These are phyloP conservation scores for Arizona elegans DNA, from an alignment of 2,113 vertebrate species.

Conservation along the genomic window DNA sequence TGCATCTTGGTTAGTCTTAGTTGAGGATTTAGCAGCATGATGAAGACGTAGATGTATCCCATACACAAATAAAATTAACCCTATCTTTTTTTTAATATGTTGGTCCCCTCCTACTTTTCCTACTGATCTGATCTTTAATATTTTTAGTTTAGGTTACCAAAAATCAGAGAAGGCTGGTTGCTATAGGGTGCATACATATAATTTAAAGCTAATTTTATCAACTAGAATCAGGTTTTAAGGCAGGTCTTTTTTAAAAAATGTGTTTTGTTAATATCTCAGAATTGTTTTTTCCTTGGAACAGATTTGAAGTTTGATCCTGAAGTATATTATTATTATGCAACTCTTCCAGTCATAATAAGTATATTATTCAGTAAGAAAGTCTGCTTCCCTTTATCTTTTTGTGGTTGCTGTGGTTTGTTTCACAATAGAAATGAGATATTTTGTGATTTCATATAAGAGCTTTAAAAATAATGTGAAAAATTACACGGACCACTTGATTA, in stretches of 20 bases:
- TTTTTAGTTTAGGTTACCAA: too few species aligned
- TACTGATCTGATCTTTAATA: too few species aligned
- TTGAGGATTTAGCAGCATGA: background rate
- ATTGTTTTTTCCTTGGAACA: constrained; percentile 65
- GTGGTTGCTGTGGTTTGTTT: background rate
- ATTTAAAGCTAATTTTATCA: background rate
- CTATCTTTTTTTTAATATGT: too few species aligned
- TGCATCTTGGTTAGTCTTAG: background rate
- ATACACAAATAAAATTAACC: too few species aligned
- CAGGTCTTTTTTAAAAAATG: background rate
- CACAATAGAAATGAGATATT: background rate
- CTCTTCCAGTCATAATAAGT: constrained; percentile 18
- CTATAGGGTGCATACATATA: too few species aligned
- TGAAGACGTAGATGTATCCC: too few species aligned
- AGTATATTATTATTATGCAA: constrained; percentile 35
- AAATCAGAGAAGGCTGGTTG: too few species aligned
- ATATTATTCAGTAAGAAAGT: constrained; percentile 3
- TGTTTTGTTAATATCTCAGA: constrained; percentile 53
- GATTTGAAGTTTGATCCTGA: constrained; percentile 61
- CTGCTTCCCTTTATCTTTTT: background rate
- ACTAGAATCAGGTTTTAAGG: background rate
- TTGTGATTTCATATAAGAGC: too few species aligned
- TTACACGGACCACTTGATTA: too few species aligned
- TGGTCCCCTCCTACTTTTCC: too few species aligned
- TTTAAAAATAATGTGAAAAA: background rate